phyloP scores from a whole-genome alignment of 2,888 invertebrate genomes.

The Laspeyria flexula region DNA sequence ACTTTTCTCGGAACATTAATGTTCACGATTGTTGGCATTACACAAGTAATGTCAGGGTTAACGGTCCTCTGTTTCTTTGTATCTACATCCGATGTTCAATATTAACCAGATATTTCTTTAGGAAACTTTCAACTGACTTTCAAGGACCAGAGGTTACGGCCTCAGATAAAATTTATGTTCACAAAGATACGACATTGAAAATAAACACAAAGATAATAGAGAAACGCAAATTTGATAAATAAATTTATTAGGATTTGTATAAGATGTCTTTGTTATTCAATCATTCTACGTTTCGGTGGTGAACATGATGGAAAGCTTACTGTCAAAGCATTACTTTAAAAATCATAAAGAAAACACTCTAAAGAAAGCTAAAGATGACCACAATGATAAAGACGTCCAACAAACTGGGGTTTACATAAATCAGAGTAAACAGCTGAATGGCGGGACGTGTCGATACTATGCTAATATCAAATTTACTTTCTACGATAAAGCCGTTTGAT shows the following conservation, averaged over 20 bases:
- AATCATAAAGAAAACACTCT: constrained; percentile 1
- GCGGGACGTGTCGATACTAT: constrained; percentile 44
- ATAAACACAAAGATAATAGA: neutral
- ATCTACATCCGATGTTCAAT: constrained; percentile 22
- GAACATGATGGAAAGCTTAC: no score
- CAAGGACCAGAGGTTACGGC: neutral
- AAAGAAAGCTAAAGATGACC: constrained; percentile 23
- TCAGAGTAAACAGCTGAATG: constrained; percentile 47
- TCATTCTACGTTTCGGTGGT: no score
- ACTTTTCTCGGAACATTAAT: constrained; percentile 45
- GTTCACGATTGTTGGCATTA: constrained; percentile 42
- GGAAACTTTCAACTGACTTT: constrained; percentile 8
- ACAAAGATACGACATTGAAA: neutral
- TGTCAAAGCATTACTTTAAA: neutral
- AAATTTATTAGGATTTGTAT: no score
- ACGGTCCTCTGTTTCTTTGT: constrained; percentile 32
- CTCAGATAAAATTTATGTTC: neutral
- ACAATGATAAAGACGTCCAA: constrained; percentile 27
- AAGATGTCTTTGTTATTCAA: no score
- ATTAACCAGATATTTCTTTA: constrained; percentile 1
- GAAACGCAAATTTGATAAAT: neutral
- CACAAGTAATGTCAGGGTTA: constrained; percentile 40
- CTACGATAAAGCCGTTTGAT: constrained; percentile 52
- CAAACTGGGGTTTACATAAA: constrained; percentile 35
- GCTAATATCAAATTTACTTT: constrained; percentile 52